These are phyloP conservation scores for Parus major DNA, from an alignment of 2,113 vertebrate genomes.

Conservation along the genomic window DNA sequence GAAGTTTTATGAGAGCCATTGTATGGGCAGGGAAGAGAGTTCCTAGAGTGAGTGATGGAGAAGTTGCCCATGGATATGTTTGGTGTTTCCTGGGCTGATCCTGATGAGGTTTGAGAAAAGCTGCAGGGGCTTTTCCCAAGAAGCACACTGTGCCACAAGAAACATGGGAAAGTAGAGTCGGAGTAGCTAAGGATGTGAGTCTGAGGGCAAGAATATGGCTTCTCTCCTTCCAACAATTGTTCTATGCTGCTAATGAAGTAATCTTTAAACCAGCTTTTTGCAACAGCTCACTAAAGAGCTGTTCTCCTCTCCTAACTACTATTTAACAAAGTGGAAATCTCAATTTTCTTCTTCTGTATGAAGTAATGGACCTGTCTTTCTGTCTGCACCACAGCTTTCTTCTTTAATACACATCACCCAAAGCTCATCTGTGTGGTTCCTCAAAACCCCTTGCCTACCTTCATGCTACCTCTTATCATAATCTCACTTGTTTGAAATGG, in stretches of 20 bases:
- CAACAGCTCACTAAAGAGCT: not conserved
- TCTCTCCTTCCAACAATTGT: not conserved
- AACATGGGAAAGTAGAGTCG: not conserved
- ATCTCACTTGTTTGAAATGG: not conserved
- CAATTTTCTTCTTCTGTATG: not conserved
- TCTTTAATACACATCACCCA: fast-evolving
- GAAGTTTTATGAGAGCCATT: fast-evolving
- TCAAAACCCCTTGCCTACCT: not conserved
- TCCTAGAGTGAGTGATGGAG: not conserved
- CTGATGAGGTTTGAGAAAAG: not conserved
- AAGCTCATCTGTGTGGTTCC: not conserved
- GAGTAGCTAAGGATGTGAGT: not conserved
- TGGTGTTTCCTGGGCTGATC: not conserved
- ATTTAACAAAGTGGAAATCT: not conserved
- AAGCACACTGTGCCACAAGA: not conserved
- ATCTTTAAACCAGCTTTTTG: not conserved
- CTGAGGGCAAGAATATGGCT: not conserved
- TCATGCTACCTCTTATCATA: not conserved
- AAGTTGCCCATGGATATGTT: not conserved
- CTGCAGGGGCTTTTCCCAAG: not conserved
- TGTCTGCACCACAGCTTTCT: not conserved
- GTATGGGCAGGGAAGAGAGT: not conserved
- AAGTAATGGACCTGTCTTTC: not conserved
- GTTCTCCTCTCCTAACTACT: not conserved
- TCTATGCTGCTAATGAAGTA: not conserved